Conservation (phyloP, 2,888 invertebrate genomes). For the Plemyria rubiginata region DNA sequence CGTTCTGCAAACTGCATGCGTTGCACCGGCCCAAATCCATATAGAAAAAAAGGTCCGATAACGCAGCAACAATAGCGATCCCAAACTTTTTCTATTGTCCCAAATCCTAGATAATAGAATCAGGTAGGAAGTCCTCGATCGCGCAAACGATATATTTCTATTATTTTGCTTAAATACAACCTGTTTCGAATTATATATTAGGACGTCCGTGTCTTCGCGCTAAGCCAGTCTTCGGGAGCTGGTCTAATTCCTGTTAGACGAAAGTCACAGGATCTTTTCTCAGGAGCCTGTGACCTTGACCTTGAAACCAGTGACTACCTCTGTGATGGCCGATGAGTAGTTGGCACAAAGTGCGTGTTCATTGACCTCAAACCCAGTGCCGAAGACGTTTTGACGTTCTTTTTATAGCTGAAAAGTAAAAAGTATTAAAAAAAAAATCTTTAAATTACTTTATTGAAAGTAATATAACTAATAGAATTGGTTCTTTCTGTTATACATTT, state of each 20-base stretch:
- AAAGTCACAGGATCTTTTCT: slow-evolving; percentile 28
- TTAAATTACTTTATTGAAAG: no score
- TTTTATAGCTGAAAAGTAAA: slow-evolving; percentile 46
- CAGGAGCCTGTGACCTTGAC: slow-evolving; percentile 45
- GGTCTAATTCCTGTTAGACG: slow-evolving; percentile 51
- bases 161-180: slow-evolving; percentile 45
- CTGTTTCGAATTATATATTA: neutral
- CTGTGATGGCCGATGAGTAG: slow-evolving; percentile 55
- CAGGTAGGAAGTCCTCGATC: slow-evolving; percentile 69
- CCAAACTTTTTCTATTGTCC: slow-evolving; percentile 50
- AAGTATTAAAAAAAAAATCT: neutral
- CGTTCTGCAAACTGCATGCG: neutral
- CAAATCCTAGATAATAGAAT: slow-evolving; percentile 58
- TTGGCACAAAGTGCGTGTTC: slow-evolving; percentile 75
- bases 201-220: slow-evolving; percentile 80
- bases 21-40: slow-evolving; percentile 13
- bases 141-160: slow-evolving; percentile 60
- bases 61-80: slow-evolving; percentile 50
- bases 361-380: slow-evolving; percentile 59
- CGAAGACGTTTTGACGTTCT: slow-evolving; percentile 76
- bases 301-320: slow-evolving; percentile 68
- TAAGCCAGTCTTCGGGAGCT: slow-evolving; percentile 70
- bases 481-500: no score
- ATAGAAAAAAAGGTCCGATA: slow-evolving; percentile 35
- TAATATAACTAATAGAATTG: no score